phyloP scores from a whole-genome alignment of 2,113 vertebrate species.

The Peucedramus taeniatus region DNA sequence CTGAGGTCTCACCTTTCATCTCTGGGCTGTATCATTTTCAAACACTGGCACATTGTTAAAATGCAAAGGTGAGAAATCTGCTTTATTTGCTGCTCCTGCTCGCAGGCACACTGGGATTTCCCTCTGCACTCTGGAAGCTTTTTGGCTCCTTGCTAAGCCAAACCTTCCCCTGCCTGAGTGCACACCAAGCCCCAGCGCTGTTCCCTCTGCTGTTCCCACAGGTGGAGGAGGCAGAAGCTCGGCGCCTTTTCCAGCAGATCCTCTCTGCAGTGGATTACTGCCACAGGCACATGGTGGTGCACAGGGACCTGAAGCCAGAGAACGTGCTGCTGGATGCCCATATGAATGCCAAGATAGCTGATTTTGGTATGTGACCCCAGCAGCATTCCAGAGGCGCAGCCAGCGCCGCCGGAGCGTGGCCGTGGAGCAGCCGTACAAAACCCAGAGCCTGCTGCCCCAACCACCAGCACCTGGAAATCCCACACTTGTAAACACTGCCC shows the following conservation, averaged over 20 bases:
- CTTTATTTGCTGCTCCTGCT: not conserved
- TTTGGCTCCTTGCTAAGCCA: not conserved
- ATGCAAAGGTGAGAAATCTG: not conserved
- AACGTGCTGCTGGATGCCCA: conserved; percentile 94
- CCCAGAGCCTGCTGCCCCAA: not conserved
- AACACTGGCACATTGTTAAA: not conserved
- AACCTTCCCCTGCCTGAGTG: not conserved
- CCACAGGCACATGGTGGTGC: conserved; percentile 98
- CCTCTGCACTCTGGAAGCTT: not conserved
- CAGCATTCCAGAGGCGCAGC: conserved; percentile 19
- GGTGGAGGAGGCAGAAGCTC: conserved; percentile 93
- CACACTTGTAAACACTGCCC: not conserved
- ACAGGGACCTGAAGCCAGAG: conserved; percentile 97
- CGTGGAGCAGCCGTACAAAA: not conserved
- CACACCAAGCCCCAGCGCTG: not conserved
- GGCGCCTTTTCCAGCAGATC: conserved; percentile 97
- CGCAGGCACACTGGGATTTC: not conserved
- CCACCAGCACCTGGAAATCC: not conserved
- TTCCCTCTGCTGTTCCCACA: conserved; percentile 28
- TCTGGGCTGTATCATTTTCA: not conserved
- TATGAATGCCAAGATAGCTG: conserved; percentile 98
- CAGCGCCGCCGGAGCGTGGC: conserved; percentile 28
- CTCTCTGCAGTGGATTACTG: conserved; percentile 98
- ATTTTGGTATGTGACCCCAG: conserved; percentile 85
- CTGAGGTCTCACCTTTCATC: not conserved